Base-by-base conservation (phyloP, 1,140 invertebrate species). In the Bombus polaris region DNA sequence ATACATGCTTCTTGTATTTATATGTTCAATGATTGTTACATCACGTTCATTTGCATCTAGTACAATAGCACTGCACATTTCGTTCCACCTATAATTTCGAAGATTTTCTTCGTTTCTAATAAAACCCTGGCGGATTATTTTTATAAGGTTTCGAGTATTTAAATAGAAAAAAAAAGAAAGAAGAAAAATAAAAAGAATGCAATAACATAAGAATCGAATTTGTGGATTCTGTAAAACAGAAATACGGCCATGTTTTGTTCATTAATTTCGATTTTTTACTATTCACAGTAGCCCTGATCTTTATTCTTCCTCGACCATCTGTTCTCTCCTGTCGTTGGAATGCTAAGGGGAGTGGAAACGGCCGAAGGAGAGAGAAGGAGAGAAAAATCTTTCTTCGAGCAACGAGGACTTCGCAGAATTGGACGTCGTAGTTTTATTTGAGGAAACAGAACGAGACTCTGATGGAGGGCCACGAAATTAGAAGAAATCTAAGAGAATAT, bases 361-460 rank as follows among this genome's bases (percentile, higher is more conserved):
- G 68, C 42, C 37, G 32, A 72, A 59, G 57, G 62, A 81, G 84
- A 65, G 74, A 73, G 15, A 25, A 57, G 66, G 79, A 81, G 44
- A 86, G 71, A 86, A 81, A 86, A 86, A 84, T 84, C 83, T 84
- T 84, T 84, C 76, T 80, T 84, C 76, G 53, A 77, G 76, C 83
- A 77, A 79, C 57, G 83, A 84, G 83, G 83, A 72, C 76, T 84
- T 84, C 83, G 83, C 83, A 28, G 83, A 84, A 84, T 80, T 37
- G 83, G 53, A 79, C 53, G 83, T 84, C 47, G 76, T 84, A 62
- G 76, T 72, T 80, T 84, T 84, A 84, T 84, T 84, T 84, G 83
- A 79, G 83, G 83, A 84, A 84, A 80, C 68, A 62, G 83, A 84
- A 84, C 76, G 44, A 80, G 83, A 78, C 53, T 77, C 76, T 57